Evolutionary conservation across 2,888 invertebrate species (phyloP), one percentile per base, ranked within the genome.

Genomic region (Tortrix viridana): DNA sequence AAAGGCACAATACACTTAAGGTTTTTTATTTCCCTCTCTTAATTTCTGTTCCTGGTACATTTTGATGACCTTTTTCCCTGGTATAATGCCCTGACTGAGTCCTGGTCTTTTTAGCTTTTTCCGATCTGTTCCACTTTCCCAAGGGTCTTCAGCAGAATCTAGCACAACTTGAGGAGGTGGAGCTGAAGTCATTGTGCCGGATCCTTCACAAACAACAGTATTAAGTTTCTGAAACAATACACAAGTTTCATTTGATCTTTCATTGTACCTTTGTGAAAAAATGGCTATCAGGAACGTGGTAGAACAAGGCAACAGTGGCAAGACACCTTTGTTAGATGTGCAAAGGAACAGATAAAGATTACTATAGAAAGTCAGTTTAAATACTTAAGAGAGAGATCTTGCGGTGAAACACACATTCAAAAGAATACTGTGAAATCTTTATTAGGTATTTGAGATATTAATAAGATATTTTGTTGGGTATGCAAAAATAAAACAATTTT

Each of bases 1-100:
- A 48, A 48, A 5, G 1, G 32, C 9, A 43, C 18, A 58, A 44
- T 18, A 44, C 14, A 43, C 58, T 9, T 48, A 60, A 74, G 74
- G 76, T 74, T 83, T 81, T 73, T 80, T 84, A 73, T 76, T 80
- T 65, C 69, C 64, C 70, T 89, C 82, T 80, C 82, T 93, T 68
- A 88, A 79, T 86, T 94, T 95, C 78, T 94, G 94, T 71, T 93
- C 93, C 82, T 94, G 94, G 82, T 95, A 96, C 88, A 94, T 94
- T 87, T 96, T 96, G 85, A 97, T 93, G 9, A 97, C 96, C 88
- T 96, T 97, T 80, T 97, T 97, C 20, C 97, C 95, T 7, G 98
- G 98, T 47, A 96, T 92, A 57, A 98, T 84, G 4, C 93, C 93
- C 77, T 96, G 95, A 41, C 95, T 93, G 16, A 98, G 86, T 0